Conservation (phyloP, 1,140 invertebrate genomes). For the Drosophila sechellia region DNA sequence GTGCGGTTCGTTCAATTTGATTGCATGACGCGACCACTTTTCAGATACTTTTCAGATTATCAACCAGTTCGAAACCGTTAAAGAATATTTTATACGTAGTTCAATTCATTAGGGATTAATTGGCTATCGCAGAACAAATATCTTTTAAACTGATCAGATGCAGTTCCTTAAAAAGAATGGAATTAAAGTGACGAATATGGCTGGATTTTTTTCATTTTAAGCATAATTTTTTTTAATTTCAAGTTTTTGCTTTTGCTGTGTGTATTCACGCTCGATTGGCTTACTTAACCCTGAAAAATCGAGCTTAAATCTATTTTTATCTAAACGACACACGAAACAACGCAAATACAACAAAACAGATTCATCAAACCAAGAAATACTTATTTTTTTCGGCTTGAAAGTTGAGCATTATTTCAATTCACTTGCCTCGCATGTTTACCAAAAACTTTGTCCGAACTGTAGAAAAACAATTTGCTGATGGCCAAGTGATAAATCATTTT, state of each 20-base stretch:
- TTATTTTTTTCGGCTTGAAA: constrained; percentile 16
- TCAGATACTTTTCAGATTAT: constrained; percentile 49
- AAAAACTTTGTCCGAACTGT: background rate
- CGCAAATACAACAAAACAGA: constrained; percentile 10
- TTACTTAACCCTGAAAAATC: constrained; percentile 62
- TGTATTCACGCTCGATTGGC: constrained; percentile 47
- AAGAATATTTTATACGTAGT: constrained; percentile 21
- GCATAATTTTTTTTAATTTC: background rate
- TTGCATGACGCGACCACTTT: constrained; percentile 61
- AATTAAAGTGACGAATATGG: constrained; percentile 12
- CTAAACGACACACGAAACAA: constrained; percentile 15
- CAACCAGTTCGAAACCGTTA: constrained; percentile 40
- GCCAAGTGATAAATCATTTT: constrained; percentile 38
- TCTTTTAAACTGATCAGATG: background rate
- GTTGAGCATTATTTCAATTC: constrained; percentile 28
- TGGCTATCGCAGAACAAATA: constrained; percentile 34
- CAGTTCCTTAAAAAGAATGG: background rate
- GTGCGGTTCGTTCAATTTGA: constrained; percentile 52
- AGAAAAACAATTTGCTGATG: constrained; percentile 14
- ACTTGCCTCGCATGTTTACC: constrained; percentile 24
- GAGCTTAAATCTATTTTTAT: constrained; percentile 54
- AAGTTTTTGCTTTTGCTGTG: constrained; percentile 4
- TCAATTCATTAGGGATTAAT: constrained; percentile 41
- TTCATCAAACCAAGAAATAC: constrained; percentile 22
- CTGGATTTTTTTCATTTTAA: background rate